phyloP scores from a whole-genome alignment of 2,113 vertebrate genomes.

The Stictonetta naevosa region DNA sequence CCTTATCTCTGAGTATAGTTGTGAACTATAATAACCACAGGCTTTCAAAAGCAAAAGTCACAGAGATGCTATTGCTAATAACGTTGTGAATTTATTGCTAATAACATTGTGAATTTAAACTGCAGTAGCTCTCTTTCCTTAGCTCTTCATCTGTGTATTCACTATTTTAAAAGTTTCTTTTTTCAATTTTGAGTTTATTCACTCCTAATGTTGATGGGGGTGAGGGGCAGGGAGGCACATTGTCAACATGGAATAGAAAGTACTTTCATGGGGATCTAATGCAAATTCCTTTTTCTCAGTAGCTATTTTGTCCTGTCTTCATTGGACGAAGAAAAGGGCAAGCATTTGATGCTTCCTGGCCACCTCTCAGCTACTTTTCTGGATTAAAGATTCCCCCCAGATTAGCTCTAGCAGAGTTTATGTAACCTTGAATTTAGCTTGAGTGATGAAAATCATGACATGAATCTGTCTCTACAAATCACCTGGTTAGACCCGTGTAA shows the following conservation, averaged over 20 bases:
- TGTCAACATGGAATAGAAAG: background rate
- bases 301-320: background rate
- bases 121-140: background rate
- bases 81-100: constrained; percentile 21
- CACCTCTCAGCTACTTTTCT: background rate
- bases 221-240: background rate
- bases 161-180: background rate
- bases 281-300: background rate
- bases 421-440: background rate
- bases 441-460: background rate
- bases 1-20: constrained; percentile 13
- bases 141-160: background rate
- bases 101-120: constrained; percentile 16
- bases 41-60: constrained; percentile 19
- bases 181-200: constrained; percentile 11
- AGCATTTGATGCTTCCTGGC: background rate
- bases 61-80: background rate
- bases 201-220: background rate
- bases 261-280: background rate
- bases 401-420: background rate
- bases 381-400: background rate
- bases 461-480: background rate
- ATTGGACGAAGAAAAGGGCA: background rate
- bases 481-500: background rate
- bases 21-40: constrained; percentile 7